phyloP scores from a whole-genome alignment of 1,140 invertebrate genomes.

The Druon quercuslanigerum region DNA sequence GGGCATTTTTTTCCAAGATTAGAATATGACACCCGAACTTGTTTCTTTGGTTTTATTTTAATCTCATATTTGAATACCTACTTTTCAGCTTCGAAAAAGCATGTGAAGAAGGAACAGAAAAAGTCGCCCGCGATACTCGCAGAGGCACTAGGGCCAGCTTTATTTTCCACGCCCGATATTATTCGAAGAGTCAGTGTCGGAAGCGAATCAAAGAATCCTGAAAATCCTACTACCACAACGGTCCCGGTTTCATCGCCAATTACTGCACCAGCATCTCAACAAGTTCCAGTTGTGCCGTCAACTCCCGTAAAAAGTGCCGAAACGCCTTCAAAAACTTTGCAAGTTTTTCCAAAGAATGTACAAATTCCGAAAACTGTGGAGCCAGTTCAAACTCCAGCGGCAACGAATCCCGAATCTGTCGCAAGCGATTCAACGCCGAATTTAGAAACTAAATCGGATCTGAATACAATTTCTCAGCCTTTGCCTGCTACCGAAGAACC shows the following conservation, averaged over 20 bases:
- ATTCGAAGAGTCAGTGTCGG: constrained; percentile 79
- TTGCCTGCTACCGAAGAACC: constrained; percentile 52
- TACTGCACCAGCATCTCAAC: constrained; percentile 10
- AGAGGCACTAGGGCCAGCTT: constrained; percentile 78
- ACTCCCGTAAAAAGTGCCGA: constrained; percentile 36
- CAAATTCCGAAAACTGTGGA: neutral
- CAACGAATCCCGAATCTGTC: neutral
- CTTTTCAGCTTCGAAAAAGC: constrained; percentile 71
- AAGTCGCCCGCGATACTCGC: constrained; percentile 80
- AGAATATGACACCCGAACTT: neutral
- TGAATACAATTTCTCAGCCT: neutral
- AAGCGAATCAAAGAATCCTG: constrained; percentile 69
- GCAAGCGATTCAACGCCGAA: neutral
- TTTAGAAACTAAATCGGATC: neutral
- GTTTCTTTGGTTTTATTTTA: constrained; percentile 7
- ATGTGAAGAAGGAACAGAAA: constrained; percentile 81
- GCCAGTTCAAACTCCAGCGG: neutral
- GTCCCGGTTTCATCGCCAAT: constrained; percentile 34
- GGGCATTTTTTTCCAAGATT: too few species aligned
- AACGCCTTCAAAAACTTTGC: constrained; percentile 46
- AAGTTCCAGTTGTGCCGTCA: neutral
- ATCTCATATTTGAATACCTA: constrained; percentile 52
- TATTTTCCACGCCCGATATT: constrained; percentile 87
- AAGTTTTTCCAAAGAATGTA: constrained; percentile 35
- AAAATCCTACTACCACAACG: constrained; percentile 63